Evolutionary conservation across 2,888 invertebrate species (phyloP).

Genomic region (Uloborus plumipes): DNA sequence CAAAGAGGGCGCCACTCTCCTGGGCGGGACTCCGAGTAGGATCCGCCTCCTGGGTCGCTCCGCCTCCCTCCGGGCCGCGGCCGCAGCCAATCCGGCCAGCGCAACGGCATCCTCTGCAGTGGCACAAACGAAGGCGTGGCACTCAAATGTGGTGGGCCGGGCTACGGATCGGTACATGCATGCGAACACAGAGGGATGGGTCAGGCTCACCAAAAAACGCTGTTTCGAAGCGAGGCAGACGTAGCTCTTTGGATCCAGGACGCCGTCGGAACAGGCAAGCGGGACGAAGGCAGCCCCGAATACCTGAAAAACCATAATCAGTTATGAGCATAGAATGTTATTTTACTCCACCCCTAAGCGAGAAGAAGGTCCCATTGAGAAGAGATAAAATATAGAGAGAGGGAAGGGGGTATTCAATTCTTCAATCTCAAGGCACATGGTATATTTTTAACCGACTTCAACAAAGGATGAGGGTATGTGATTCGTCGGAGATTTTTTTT

Average conservation of each 20-base stretch:
- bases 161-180: conserved; percentile 65
- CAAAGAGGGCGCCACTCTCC: conserved; percentile 21
- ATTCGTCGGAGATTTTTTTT: too few relatives aligned
- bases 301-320: conserved; percentile 8
- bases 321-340: too few relatives aligned
- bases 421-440: too few relatives aligned
- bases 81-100: conserved; percentile 41
- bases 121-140: conserved; percentile 66
- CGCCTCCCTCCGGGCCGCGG: conserved; percentile 22
- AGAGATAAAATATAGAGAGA: too few relatives aligned
- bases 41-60: conserved; percentile 68
- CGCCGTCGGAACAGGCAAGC: conserved; percentile 65
- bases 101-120: conserved; percentile 65
- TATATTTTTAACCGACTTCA: too few relatives aligned
- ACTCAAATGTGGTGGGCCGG: conserved; percentile 60
- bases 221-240: conserved; percentile 62
- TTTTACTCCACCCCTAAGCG: too few relatives aligned
- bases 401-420: too few relatives aligned
- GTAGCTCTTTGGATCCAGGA: conserved; percentile 63
- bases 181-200: conserved; percentile 66
- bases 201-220: conserved; percentile 64
- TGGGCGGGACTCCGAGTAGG: background rate
- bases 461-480: too few relatives aligned
- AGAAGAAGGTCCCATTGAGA: too few relatives aligned
- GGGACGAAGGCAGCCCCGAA: conserved; percentile 67